Evolutionary conservation across 2,797 vertebrate genomes (phyloP), one percentile per base, ranked within the genome.

Genomic region (Syndactyla subalaris): DNA sequence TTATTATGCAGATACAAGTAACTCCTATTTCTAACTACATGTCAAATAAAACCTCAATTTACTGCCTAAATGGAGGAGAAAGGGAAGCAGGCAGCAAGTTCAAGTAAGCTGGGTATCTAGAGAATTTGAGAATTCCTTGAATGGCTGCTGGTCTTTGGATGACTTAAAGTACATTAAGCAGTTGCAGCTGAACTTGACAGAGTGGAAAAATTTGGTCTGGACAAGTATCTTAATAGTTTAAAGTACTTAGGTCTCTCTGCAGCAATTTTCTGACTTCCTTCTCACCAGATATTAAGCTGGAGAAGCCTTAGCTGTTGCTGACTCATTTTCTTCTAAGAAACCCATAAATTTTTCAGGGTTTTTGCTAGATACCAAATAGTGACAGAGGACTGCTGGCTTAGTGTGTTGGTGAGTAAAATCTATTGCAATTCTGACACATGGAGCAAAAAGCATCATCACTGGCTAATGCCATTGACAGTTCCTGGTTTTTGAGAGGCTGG

Each of bases 291-390:
- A 80, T n/a, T 85, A 89, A 80, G 54, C 72, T 77, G 57, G 71
- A 92, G 68, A 88, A 77, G 68, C 63, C 26, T 46, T 89, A 80
- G 79, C 27, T 84, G 22, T 63, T 93, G 46, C 85, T 93, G 89
- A 86, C 72, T 85, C 15, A 36, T 85, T 92, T 93, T 92, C 84
- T 94, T 96, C 95, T 32, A 93, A 91, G 89, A 95, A 93, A 72
- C 22, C 30, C 70, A 85, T 96, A 52, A 89, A 96, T 94, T 68
- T 96, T 96, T 95, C 65, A 96, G 21, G 11, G 16, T 52, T 91
- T 18, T 91, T 95, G 51, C 89, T 94, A 95, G 89, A 92, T 78
- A 80, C 27, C 49, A 70, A 19, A 11, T 30, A 70, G 65, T 30
- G 41, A 24, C 27, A 66, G 63, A 65, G 58, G 29, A 72, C 22